Conservation (phyloP, 1,140 invertebrate genomes). For the Dryas iulia region DNA sequence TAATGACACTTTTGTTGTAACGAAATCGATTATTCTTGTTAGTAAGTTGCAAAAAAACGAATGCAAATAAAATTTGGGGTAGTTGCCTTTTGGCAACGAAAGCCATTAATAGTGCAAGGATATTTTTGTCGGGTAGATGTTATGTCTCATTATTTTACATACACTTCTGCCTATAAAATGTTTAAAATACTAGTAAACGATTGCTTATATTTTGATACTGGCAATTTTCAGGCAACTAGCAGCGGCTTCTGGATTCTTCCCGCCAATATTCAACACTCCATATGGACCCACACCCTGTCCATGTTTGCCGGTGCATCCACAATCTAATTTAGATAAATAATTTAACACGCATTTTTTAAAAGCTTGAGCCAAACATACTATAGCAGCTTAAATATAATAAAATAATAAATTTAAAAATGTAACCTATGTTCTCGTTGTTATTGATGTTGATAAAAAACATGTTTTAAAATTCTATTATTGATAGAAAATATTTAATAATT, state of each 20-base stretch:
- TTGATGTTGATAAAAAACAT: background rate
- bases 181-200: no score
- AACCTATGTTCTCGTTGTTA: background rate
- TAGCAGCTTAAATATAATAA: background rate
- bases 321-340: constrained; percentile 48
- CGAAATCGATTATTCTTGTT: no score
- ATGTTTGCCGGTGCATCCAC: constrained; percentile 55
- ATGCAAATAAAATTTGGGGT: no score
- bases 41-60: no score
- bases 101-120: no score
- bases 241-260: constrained; percentile 67
- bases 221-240: constrained; percentile 60
- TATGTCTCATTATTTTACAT: no score
- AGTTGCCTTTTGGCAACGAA: no score
- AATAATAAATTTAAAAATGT: background rate
- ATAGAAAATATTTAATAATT: background rate
- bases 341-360: background rate
- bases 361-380: background rate
- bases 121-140: no score
- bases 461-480: background rate
- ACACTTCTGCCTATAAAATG: no score
- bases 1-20: no score
- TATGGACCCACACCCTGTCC: constrained; percentile 60
- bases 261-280: constrained; percentile 48
- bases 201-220: background rate